These are phyloP conservation scores for Argyrosomus japonicus DNA, from an alignment of 2,113 vertebrate species.

Conservation along the genomic window DNA sequence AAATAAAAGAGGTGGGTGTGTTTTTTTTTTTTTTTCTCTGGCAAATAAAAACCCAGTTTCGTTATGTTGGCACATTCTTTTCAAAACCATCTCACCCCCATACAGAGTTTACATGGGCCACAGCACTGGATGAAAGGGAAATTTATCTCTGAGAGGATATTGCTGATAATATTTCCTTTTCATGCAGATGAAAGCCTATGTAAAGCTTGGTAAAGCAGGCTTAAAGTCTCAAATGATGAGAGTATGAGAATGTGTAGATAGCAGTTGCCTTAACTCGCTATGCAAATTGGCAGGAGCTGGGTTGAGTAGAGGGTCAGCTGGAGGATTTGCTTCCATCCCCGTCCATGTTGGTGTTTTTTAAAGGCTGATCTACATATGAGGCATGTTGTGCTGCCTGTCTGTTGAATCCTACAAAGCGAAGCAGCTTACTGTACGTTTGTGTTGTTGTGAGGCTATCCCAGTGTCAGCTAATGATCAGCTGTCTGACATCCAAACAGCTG, in stretches of 20 bases:
- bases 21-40: slow-evolving; percentile 12
- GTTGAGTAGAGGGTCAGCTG: slow-evolving; percentile 58
- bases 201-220: slow-evolving; percentile 40
- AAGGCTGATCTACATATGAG: not conserved
- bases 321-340: slow-evolving; percentile 38
- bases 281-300: slow-evolving; percentile 29
- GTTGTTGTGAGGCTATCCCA: not conserved
- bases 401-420: not conserved
- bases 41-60: slow-evolving; percentile 29
- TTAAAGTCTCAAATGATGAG: slow-evolving; percentile 37
- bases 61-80: slow-evolving; percentile 56
- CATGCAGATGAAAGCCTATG: slow-evolving; percentile 49
- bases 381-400: not conserved
- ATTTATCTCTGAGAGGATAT: slow-evolving; percentile 36
- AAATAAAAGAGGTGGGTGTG: slow-evolving; percentile 63
- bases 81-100: slow-evolving; percentile 37
- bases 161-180: slow-evolving; percentile 54
- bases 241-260: slow-evolving; percentile 37
- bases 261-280: slow-evolving; percentile 30
- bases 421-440: not conserved
- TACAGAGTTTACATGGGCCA: slow-evolving; percentile 51
- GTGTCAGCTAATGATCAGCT: not conserved
- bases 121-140: slow-evolving; percentile 43
- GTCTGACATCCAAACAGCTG: not conserved
- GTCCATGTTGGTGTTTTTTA: not conserved